Base-by-base conservation (phyloP, 2,888 invertebrate genomes). In the Quadriops clusia region DNA sequence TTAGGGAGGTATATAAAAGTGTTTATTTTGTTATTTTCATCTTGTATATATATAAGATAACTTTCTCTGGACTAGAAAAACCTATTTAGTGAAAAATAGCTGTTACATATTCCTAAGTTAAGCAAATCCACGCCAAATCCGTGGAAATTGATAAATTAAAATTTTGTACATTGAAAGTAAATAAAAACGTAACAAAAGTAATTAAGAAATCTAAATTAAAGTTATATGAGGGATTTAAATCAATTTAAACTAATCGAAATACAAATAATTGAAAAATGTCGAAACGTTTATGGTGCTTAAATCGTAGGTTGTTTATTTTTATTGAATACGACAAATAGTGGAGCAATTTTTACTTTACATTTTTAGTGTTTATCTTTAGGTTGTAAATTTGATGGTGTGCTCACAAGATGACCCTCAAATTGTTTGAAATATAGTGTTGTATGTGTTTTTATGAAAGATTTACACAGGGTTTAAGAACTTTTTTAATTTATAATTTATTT, bases 21-120 rank as follows among this genome's bases (percentile, higher is more conserved):
- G 10, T 21, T 21, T 21, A 21, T 21, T 21, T 21, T 21, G 21
- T 21, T 21, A 21, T 31, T 21, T 13, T 22, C 6, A 23, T 24
- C 17, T 11, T 32, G 20, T 25, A 25, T 24, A 17, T 26, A 17
- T 17, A 13, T 10, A 17, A 20, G 13, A 13, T 26, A 8, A 15
- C 17, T 15, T 13, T 26, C 10, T 15, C 17, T 15, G 15, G 15
- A 13, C 12, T 10, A 26, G n/a, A n/a, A n/a, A n/a, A n/a, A n/a
- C n/a, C n/a, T n/a, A n/a, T n/a, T 15, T 26, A 26, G 26, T 26
- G 26, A 13, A 26, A 11, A 16, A 16, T 26, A 26, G 17, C 15
- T 26, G 26, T 26, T 17, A 26, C 16, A 26, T 17, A 26, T 26
- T 26, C 17, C 12, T 16, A 16, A 26, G 26, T 26, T 24, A 24